phyloP scores from a whole-genome alignment of 1,140 invertebrate genomes.

The Bathynomus jamesi region DNA sequence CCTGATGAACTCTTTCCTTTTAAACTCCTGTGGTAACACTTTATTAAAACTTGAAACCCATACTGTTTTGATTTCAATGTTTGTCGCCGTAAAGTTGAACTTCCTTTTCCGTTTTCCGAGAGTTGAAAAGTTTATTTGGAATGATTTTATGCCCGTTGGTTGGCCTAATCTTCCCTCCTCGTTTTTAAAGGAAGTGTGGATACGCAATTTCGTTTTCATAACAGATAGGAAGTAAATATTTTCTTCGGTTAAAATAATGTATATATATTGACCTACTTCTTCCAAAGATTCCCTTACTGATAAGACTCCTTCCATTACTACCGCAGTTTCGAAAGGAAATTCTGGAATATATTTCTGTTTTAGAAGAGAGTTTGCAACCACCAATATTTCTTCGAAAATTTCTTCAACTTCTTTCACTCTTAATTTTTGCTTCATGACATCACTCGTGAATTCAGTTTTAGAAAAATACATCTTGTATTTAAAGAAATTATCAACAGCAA shows the following conservation, averaged over 20 bases:
- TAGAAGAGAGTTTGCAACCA: neutral
- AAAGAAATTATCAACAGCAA: neutral
- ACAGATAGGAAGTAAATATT: neutral
- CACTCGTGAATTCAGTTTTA: no score
- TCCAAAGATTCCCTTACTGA: neutral
- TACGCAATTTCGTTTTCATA: neutral
- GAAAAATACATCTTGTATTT: neutral
- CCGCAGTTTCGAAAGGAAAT: neutral
- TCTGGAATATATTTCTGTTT: neutral
- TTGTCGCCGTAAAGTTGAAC: neutral
- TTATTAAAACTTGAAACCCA: neutral
- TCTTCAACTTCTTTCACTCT: neutral
- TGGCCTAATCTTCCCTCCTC: neutral
- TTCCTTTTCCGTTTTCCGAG: neutral
- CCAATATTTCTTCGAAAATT: neutral
- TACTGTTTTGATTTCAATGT: neutral
- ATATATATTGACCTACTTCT: neutral
- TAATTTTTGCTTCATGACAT: no score
- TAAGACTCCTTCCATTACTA: neutral
- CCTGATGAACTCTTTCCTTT: no score
- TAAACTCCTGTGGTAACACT: neutral
- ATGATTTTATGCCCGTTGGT: neutral
- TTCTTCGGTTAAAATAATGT: neutral
- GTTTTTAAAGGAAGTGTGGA: neutral
- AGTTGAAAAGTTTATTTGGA: neutral